Conservation (phyloP, 2,797 vertebrate genomes). For the Notamacropus eugenii region DNA sequence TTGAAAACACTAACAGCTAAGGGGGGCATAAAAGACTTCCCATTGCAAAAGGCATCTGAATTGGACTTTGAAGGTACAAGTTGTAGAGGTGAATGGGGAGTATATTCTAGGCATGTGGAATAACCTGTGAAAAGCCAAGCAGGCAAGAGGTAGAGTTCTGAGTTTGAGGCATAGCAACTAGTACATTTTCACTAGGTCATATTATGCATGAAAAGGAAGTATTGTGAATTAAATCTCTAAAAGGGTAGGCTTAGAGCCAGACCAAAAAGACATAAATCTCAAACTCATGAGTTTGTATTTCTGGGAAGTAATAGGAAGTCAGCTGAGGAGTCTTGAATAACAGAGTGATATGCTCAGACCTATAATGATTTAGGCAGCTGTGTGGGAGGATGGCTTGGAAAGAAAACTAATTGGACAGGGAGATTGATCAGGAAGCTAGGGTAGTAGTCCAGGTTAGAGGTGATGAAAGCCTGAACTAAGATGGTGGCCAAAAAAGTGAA, state of each 20-base stretch:
- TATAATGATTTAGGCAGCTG: not conserved
- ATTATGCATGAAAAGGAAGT: not conserved
- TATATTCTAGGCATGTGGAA: not conserved
- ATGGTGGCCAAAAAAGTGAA: not conserved
- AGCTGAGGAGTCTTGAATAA: not conserved
- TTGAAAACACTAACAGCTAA: not conserved
- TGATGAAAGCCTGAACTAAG: not conserved
- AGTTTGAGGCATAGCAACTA: not conserved
- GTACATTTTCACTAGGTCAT: not conserved
- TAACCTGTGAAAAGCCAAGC: not conserved
- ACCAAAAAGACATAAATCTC: not conserved
- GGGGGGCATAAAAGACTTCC: not conserved
- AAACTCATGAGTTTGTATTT: not conserved
- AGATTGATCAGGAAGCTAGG: not conserved
- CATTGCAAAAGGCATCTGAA: not conserved
- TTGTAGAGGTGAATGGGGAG: not conserved
- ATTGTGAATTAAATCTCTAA: not conserved
- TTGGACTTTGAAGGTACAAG: not conserved
- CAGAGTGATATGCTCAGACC: not conserved
- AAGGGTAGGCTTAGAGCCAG: not conserved
- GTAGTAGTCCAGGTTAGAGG: not conserved
- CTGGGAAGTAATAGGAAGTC: not conserved
- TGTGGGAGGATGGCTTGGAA: not conserved
- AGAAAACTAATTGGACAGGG: not conserved
- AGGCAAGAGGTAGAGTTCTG: not conserved